Evolutionary conservation across 1,140 invertebrate genomes (phyloP).

Genomic region (Orius laevigatus): DNA sequence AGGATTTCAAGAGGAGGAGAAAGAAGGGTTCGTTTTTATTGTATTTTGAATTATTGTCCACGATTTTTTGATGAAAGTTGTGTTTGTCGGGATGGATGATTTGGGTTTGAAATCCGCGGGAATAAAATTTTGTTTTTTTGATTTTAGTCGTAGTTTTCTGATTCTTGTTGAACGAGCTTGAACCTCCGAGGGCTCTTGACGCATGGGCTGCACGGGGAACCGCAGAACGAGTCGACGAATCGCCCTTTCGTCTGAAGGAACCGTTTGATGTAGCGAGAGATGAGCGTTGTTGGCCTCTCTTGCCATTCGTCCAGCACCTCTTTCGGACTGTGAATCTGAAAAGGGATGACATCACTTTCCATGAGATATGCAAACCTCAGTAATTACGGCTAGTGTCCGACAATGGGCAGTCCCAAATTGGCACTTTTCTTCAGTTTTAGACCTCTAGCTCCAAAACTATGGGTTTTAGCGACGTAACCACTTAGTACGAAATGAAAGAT

Average conservation of each 20-base stretch:
- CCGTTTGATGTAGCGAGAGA: slow-evolving; percentile 73
- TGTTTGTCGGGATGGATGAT: background rate
- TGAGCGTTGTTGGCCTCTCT: slow-evolving; percentile 71
- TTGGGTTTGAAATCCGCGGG: background rate
- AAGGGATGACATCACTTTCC: slow-evolving; percentile 14
- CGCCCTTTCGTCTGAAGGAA: slow-evolving; percentile 58
- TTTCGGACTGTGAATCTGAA: slow-evolving; percentile 67
- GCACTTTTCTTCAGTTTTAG: no score
- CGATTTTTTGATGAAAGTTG: background rate
- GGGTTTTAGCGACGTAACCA: no score
- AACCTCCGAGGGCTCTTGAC: slow-evolving; percentile 70
- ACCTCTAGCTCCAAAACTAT: no score
- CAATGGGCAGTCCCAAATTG: no score
- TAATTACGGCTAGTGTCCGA: no score
- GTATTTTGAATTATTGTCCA: background rate
- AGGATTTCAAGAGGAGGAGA: background rate
- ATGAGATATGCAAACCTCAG: slow-evolving; percentile 3
- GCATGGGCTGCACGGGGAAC: slow-evolving; percentile 38
- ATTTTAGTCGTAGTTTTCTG: slow-evolving; percentile 69
- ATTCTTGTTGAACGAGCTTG: slow-evolving; percentile 78
- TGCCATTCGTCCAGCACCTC: slow-evolving; percentile 87
- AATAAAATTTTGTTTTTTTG: background rate
- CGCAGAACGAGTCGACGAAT: slow-evolving; percentile 24
- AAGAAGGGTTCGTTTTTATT: background rate
- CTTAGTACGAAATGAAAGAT: no score